Percentiles rank a stretch among this genome's conserved stretches.
These are phyloP conservation scores for Lophotriccus pileatus DNA, from an alignment of 2,797 vertebrate species.

Conservation along the genomic window DNA sequence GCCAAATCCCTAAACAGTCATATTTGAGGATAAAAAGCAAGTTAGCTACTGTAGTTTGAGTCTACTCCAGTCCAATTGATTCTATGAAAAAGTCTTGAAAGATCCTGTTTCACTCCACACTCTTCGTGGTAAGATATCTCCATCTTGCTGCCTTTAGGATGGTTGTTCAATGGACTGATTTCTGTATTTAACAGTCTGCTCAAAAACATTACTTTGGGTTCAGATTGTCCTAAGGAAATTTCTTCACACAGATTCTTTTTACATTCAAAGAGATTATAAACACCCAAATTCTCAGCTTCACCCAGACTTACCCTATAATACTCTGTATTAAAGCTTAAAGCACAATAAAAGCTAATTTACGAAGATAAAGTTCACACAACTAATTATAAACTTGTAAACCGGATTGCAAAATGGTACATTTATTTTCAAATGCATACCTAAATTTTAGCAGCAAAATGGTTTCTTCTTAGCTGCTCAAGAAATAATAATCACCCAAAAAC, in stretches of 20 bases:
- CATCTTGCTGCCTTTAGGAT: neutral
- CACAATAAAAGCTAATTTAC: neutral
- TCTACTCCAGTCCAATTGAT: neutral
- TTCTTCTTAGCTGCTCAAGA: neutral
- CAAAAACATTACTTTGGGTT: neutral
- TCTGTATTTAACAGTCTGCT: neutral
- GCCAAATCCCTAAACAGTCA: neutral
- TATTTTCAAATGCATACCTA: neutral
- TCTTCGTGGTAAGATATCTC: neutral
- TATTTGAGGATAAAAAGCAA: neutral
- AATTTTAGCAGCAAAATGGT: neutral
- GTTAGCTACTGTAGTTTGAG: neutral
- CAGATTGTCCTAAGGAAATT: neutral
- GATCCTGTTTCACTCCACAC: neutral
- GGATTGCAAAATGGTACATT: neutral
- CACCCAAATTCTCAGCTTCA: neutral
- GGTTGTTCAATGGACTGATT: neutral
- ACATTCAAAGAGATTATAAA: neutral
- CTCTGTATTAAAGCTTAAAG: neutral
- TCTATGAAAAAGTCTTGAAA: neutral
- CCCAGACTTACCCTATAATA: neutral
- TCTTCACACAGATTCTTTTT: neutral
- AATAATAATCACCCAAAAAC: neutral
- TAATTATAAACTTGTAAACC: neutral
- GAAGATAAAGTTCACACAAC: neutral